Evolutionary conservation across 2,797 vertebrate species (phyloP).

Genomic region (Muscicapa comitata): DNA sequence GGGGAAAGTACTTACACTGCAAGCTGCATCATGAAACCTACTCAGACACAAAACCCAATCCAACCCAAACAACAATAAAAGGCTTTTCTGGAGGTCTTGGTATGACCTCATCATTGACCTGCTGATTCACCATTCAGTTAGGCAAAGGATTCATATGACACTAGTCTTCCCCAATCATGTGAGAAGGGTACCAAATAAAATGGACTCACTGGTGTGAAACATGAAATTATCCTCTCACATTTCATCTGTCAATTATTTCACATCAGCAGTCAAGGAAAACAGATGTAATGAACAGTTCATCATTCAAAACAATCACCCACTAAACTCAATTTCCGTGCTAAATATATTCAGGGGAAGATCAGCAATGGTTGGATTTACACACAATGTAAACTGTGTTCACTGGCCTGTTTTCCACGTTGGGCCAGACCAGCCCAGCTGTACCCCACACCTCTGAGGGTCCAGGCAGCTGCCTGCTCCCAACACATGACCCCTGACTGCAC

Average conservation of each 20-base stretch:
- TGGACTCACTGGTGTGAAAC: conserved; percentile 41
- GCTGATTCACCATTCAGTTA: conserved; percentile 28
- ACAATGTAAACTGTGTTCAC: background rate
- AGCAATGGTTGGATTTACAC: background rate
- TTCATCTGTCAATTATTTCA: conserved; percentile 61
- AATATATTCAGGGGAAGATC: background rate
- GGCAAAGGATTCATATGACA: background rate
- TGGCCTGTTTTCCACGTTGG: background rate
- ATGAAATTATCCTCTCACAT: conserved; percentile 57
- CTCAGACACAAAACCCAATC: background rate
- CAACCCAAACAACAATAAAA: conserved; percentile 21
- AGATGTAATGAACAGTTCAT: conserved; percentile 57
- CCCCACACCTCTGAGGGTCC: background rate
- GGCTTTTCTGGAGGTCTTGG: background rate
- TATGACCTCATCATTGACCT: conserved; percentile 32
- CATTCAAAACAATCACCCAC: conserved; percentile 46
- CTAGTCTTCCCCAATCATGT: background rate
- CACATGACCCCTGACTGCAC: rapidly evolving
- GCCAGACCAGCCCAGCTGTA: background rate
- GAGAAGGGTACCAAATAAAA: conserved; percentile 44
- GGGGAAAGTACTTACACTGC: background rate
- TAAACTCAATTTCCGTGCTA: background rate
- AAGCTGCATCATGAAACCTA: background rate
- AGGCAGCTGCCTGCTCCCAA: background rate
- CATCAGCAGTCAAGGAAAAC: conserved; percentile 54